phyloP scores from a whole-genome alignment of 2,888 invertebrate genomes.

The Phalera bucephala region DNA sequence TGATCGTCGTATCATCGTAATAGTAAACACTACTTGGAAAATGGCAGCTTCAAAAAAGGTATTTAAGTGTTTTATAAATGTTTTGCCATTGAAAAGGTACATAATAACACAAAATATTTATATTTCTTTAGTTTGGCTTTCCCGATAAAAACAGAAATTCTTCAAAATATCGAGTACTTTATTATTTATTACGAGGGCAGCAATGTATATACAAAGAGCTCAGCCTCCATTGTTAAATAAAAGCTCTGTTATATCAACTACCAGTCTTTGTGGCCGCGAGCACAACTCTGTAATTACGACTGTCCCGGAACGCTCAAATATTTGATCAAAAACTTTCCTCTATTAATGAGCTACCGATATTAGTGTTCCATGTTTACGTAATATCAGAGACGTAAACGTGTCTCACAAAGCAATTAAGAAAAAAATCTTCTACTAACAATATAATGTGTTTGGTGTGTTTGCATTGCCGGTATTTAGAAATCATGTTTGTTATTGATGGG shows the following conservation, averaged over 20 bases:
- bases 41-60: no score
- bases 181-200: no score
- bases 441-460: constrained; percentile 61
- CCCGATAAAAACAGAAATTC: no score
- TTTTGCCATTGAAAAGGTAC: no score
- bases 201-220: constrained; percentile 77
- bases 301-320: constrained; percentile 71
- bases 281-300: constrained; percentile 68
- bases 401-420: constrained; percentile 57
- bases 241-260: constrained; percentile 71
- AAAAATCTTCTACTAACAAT: constrained; percentile 47
- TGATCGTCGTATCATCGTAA: no score
- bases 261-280: constrained; percentile 68
- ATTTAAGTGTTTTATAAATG: no score
- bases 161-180: no score
- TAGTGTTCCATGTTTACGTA: constrained; percentile 65
- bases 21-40: no score
- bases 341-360: constrained; percentile 79
- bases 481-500: constrained; percentile 67
- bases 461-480: constrained; percentile 53
- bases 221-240: constrained; percentile 59
- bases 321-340: constrained; percentile 75
- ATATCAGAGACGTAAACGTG: constrained; percentile 55
- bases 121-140: no score
- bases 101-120: no score